Evolutionary conservation across 1,140 invertebrate genomes (phyloP), one percentile per base, ranked within the genome.

Genomic region (Platorchestia sp.): DNA sequence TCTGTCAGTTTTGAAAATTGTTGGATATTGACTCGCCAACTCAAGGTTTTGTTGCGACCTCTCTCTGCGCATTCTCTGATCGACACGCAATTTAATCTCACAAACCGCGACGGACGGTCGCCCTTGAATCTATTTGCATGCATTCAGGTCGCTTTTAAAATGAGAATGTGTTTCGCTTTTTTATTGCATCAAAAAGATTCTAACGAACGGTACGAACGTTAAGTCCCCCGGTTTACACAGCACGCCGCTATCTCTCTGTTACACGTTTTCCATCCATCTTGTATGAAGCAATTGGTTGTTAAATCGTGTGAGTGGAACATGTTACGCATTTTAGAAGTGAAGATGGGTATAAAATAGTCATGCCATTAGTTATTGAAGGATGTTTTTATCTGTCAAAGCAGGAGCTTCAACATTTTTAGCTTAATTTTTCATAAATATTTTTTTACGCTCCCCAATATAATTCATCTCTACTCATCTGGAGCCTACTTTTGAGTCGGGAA

Each of bases 61-160:
- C 47, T 51, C 7, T 51, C 7, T 51, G 47, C 47, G 19, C 47
- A 51, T 75, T 75, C 59, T 75, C 59, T 75, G 59, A 75, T 75
- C 59, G 59, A 75, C 59, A 75, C 47, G 47, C 59, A 75, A 75
- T 75, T 75, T 75, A 75, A 75, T 75, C 59, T 75, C 59, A 75
- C 36, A 75, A 75, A 36, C 59, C 59, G 36, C 59, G 59, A 75
- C 36, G 14, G 59, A 75, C 36, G 59, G 10, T 75, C 59, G 59
- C 59, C 59, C 59, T 75, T 75, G 59, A 75, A 75, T 75, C 59
- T 36, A 75, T 75, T 75, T 75, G 59, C 59, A 75, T 75, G 59
- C 59, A 75, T 75, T 75, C 59, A 75, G 59, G 59, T 36, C 27
- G 27, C 59, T 75, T 75, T 75, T 36, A 75, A 36, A 75, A 27